A percentile compares a stretch with the other conserved stretches of the same genome.
phyloP scores from a whole-genome alignment of 2,797 vertebrate species.

The Margarornis squamiger region DNA sequence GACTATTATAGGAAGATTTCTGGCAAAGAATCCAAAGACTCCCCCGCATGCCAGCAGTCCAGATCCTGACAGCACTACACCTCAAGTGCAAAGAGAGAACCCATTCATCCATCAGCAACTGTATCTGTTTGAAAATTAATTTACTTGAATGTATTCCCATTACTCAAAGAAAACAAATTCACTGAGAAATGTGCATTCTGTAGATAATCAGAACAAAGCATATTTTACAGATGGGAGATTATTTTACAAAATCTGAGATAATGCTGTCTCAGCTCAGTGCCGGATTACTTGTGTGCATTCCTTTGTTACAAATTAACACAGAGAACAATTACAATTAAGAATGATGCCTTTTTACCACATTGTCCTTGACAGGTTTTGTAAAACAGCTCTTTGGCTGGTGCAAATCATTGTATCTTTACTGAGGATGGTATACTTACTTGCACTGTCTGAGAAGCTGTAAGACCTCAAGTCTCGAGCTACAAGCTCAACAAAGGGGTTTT shows the following conservation, averaged over 20 bases:
- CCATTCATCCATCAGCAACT: constrained; percentile 34
- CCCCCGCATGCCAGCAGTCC: background rate
- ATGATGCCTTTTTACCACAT: background rate
- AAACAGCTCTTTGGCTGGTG: background rate
- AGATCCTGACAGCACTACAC: constrained; percentile 4
- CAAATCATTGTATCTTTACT: background rate
- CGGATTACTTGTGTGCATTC: background rate
- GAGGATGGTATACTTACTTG: background rate
- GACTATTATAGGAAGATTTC: constrained; percentile 13
- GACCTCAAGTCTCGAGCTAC: background rate
- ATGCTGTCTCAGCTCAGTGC: background rate
- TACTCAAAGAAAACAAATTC: constrained; percentile 62
- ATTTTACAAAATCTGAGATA: constrained; percentile 63
- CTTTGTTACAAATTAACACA: background rate
- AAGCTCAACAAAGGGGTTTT: background rate
- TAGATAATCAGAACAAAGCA: constrained; percentile 68
- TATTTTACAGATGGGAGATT: constrained; percentile 72
- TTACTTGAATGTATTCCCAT: constrained; percentile 66
- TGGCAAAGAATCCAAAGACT: constrained; percentile 51
- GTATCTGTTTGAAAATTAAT: constrained; percentile 71
- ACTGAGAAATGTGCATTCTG: constrained; percentile 33
- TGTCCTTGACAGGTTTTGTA: background rate
- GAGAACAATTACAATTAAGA: constrained; percentile 18
- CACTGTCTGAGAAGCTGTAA: background rate
- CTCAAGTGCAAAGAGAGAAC: constrained; percentile 61